Evolutionary conservation across 2,113 vertebrate genomes (phyloP).

Genomic region (Podocnemis expansa): DNA sequence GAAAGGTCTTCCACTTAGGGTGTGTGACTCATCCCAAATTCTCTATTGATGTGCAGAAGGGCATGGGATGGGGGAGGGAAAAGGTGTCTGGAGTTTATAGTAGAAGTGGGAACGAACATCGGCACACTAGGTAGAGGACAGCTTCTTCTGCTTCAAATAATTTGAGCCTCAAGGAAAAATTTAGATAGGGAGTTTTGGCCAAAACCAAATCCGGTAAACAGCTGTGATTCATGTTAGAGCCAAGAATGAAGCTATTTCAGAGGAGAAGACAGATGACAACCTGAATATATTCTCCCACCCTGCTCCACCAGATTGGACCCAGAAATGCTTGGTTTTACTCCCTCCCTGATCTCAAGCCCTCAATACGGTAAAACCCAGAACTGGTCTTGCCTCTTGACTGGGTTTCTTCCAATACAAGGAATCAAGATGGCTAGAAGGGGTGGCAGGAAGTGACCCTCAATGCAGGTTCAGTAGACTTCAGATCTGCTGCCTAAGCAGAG

Average conservation of each 20-base stretch:
- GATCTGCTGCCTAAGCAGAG: not conserved
- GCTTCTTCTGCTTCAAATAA: not conserved
- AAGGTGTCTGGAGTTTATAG: not conserved
- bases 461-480: not conserved
- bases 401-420: not conserved
- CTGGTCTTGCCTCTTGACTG: not conserved
- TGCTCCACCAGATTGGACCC: not conserved
- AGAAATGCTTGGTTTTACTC: not conserved
- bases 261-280: not conserved
- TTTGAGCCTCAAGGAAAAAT: not conserved
- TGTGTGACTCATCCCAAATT: not conserved
- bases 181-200: not conserved
- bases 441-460: not conserved
- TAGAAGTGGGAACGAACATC: not conserved
- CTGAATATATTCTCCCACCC: not conserved
- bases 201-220: not conserved
- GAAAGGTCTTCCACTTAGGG: not conserved
- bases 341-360: not conserved
- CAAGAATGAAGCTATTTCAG: not conserved
- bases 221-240: accelerated
- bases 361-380: not conserved
- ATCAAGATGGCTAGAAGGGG: not conserved
- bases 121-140: not conserved
- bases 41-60: not conserved
- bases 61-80: not conserved